Conservation (phyloP, 2,113 vertebrate species). For the Calonectris borealis region DNA sequence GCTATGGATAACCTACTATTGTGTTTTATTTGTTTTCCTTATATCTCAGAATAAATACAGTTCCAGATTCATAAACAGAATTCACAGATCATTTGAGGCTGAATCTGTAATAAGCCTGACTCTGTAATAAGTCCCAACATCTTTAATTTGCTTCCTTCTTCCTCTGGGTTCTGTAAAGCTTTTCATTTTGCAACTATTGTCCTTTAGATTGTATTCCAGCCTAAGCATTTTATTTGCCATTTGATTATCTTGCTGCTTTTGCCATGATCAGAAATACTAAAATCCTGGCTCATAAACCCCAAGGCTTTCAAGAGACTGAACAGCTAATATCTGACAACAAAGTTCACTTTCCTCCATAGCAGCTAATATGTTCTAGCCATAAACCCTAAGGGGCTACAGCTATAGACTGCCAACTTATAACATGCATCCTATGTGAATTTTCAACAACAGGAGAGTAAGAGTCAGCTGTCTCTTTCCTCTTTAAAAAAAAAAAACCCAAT, state of each 20-base stretch:
- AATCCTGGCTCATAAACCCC: neutral
- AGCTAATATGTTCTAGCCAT: neutral
- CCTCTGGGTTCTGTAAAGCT: neutral
- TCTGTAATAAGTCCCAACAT: neutral
- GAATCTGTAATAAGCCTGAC: neutral
- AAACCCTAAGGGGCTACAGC: neutral
- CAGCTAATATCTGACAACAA: neutral
- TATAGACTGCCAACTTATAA: neutral
- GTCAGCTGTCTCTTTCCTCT: neutral
- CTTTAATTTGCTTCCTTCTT: neutral
- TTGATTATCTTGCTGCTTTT: conserved; percentile 1
- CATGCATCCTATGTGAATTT: neutral
- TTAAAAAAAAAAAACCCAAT: neutral
- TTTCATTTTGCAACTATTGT: neutral
- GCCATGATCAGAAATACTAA: neutral
- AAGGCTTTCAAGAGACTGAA: neutral
- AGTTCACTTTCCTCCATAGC: neutral
- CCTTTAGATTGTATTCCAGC: neutral
- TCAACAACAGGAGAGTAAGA: neutral
- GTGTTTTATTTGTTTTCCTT: conserved; percentile 11
- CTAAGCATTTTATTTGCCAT: neutral
- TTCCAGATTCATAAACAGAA: neutral
- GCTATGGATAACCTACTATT: neutral
- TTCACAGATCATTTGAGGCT: conserved; percentile 12
- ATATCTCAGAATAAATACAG: neutral